A percentile compares a stretch with the other conserved stretches of the same genome.
These are phyloP conservation scores for Mamestra configurata DNA, from an alignment of 1,140 invertebrate genomes.

Conservation along the genomic window DNA sequence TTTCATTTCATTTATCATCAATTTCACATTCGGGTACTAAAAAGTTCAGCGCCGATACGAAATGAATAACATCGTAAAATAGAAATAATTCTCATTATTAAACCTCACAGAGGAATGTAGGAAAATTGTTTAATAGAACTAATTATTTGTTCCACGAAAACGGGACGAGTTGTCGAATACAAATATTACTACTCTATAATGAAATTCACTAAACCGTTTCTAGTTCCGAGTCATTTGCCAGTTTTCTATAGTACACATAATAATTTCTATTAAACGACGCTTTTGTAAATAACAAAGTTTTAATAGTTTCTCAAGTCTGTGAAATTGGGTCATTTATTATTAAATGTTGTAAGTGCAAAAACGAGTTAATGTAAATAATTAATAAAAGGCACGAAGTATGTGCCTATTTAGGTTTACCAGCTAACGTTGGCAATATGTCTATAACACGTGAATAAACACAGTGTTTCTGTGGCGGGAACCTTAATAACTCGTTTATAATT, in stretches of 20 bases:
- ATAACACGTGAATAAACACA: background rate
- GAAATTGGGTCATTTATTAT: conserved; percentile 36
- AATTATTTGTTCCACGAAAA: conserved; percentile 4
- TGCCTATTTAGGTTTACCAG: conserved; percentile 10
- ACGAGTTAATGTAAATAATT: conserved; percentile 23
- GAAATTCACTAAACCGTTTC: conserved; percentile 16
- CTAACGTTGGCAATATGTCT: conserved; percentile 13
- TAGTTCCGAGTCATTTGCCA: conserved; percentile 16
- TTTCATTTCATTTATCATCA: background rate
- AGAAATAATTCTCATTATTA: conserved; percentile 38
- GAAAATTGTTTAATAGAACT: no score
- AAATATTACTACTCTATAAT: conserved; percentile 26
- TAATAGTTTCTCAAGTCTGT: conserved; percentile 14
- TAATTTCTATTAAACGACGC: conserved; percentile 16
- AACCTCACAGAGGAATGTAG: background rate
- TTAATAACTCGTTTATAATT: conserved; percentile 42
- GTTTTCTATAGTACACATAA: conserved; percentile 4
- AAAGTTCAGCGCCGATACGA: background rate
- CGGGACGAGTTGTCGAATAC: background rate
- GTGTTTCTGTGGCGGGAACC: conserved; percentile 9
- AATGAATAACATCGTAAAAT: conserved; percentile 7
- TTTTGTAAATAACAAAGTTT: conserved; percentile 36
- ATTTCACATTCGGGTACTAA: background rate
- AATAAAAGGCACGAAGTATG: conserved; percentile 10
- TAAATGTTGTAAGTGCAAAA: conserved; percentile 27